Evolutionary conservation across 1,140 invertebrate genomes (phyloP), one percentile per base, ranked within the genome.

Genomic region (Coelopa frigida): DNA sequence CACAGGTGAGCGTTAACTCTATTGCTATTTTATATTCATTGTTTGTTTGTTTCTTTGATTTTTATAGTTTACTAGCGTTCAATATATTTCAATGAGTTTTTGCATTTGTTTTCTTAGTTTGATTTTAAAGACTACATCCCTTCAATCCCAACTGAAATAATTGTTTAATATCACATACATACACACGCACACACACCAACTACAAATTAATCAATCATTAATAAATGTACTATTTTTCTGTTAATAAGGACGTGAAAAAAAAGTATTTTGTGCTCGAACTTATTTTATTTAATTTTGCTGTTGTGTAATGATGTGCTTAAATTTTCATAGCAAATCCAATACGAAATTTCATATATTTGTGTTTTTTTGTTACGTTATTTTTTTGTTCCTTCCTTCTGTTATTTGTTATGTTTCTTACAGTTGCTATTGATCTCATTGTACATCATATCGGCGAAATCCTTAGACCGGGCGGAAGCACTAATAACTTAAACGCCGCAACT

Each of bases 361-460:
- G 53, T 63, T 63, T 42, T 31, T 53, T 36, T 49, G 53, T 57
- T 60, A 48, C n/a, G n/a, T n/a, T n/a, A n/a, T 52, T 52, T 57
- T 55, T 51, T 51, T 56, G 49, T 72, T 61, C 68, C 66, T 77
- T 51, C 49, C 55, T 57, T 49, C 42, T 38, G 48, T 49, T 39
- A 47, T 47, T 51, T 52, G 55, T 54, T 57, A 48, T 66, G 81
- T 67, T 56, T 67, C 80, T 86, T 85, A 79, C 85, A 95, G 94
- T 98, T 80, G 94, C 94, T 74, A 97, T 98, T 79, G 92, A 94
- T 75, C 81, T 98, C 72, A 96, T 98, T 76, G 93, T 98, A 61
- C 91, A 97, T 73, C 93, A 96, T 81, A 96, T 98, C 75, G 85
- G 89, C 79, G 94, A 97, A 76, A 84, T 94, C 61, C 82, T 96